Evolutionary conservation across 2,113 vertebrate species (phyloP).

Genomic region (Tenrec ecaudatus): DNA sequence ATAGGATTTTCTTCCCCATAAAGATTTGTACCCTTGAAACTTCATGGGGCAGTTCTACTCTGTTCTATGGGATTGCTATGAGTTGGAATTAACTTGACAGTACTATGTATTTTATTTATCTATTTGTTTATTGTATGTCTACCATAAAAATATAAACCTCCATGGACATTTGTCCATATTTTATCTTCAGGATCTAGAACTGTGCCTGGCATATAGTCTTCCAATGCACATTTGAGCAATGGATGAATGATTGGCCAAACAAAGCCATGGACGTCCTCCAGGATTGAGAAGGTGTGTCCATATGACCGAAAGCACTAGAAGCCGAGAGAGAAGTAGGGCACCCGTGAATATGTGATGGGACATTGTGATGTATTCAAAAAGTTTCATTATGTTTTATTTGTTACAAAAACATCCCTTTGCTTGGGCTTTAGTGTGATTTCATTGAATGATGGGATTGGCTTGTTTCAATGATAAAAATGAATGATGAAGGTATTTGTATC

Average conservation of each 20-base stretch:
- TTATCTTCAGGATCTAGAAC: not conserved
- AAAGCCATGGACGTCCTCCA: not conserved
- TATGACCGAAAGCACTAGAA: rapidly evolving
- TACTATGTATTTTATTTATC: not conserved
- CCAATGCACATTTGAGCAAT: not conserved
- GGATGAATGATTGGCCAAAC: not conserved
- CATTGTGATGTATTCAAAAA: not conserved
- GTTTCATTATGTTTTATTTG: conserved; percentile 6
- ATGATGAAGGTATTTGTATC: not conserved
- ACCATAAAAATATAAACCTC: not conserved
- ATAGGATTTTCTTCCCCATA: no score
- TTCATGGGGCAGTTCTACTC: no score
- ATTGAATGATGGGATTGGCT: not conserved
- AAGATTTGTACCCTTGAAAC: no score
- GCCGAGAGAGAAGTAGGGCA: not conserved
- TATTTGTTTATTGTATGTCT: not conserved
- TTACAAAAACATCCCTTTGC: not conserved
- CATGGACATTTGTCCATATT: not conserved
- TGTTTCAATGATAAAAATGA: not conserved
- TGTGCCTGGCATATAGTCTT: not conserved
- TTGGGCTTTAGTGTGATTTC: not conserved
- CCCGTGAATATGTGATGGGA: not conserved
- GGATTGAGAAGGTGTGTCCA: not conserved
- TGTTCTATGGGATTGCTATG: not conserved
- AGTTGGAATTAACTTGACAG: not conserved